A percentile compares a stretch with the other conserved stretches of the same genome.
phyloP scores from a whole-genome alignment of 1,140 invertebrate genomes.

The Oedothorax gibbosus region DNA sequence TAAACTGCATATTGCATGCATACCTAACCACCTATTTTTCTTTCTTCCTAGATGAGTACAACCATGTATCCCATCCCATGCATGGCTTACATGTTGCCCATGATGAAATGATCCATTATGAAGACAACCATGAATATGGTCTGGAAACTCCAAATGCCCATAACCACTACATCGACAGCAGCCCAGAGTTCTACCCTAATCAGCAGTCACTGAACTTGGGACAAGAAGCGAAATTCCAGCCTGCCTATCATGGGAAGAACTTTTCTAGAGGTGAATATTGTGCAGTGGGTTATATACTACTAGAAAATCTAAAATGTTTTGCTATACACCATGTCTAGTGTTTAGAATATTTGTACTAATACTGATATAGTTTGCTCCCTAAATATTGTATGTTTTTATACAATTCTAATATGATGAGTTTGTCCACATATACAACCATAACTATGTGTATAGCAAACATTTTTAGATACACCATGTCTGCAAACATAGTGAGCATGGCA shows the following conservation, averaged over 20 bases:
- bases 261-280: constrained; percentile 57
- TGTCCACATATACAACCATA: too few species aligned
- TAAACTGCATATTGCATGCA: too few species aligned
- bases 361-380: too few species aligned
- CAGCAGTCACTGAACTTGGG: constrained; percentile 70
- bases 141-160: constrained; percentile 69
- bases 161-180: constrained; percentile 72
- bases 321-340: too few species aligned
- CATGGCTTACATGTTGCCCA: constrained; percentile 65
- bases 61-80: constrained; percentile 68
- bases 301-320: too few species aligned
- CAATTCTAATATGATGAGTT: too few species aligned
- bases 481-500: too few species aligned
- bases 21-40: neutral
- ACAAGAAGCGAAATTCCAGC: constrained; percentile 68
- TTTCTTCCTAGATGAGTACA: constrained; percentile 69
- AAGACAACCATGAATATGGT: constrained; percentile 78
- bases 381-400: too few species aligned
- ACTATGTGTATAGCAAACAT: too few species aligned
- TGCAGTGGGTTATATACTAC: neutral
- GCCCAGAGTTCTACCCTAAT: constrained; percentile 79
- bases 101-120: constrained; percentile 70
- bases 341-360: too few species aligned
- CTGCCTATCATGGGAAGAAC: constrained; percentile 63
- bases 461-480: too few species aligned